Evolutionary conservation across 2,113 vertebrate species (phyloP).

Genomic region (Serinus canaria): DNA sequence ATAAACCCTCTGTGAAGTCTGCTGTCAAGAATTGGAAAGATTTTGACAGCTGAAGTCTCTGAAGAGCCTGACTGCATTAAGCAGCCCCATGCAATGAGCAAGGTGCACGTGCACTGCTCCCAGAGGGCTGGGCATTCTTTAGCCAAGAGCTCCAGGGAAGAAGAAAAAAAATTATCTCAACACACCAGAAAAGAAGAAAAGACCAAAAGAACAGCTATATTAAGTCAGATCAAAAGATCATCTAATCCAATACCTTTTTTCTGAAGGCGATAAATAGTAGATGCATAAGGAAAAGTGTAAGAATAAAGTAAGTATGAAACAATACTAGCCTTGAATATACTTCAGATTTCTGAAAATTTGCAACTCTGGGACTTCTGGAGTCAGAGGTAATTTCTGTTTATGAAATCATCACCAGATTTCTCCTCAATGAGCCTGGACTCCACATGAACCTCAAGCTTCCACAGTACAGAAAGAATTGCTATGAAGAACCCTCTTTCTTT

Average conservation of each 20-base stretch:
- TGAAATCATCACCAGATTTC: neutral
- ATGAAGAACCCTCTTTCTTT: neutral
- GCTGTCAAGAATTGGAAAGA: neutral
- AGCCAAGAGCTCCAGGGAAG: neutral
- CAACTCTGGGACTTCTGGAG: neutral
- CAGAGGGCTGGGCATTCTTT: neutral
- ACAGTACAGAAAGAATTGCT: neutral
- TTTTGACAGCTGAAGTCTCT: slow-evolving; percentile 50
- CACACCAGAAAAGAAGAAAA: neutral
- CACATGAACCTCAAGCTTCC: neutral
- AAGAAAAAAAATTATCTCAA: neutral
- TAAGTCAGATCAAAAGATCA: neutral
- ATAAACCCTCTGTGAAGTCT: neutral
- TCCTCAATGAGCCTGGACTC: neutral
- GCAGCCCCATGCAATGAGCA: neutral
- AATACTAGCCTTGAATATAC: neutral
- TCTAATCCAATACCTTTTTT: neutral
- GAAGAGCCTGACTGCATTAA: slow-evolving; percentile 26
- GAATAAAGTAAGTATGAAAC: neutral
- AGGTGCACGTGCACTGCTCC: neutral
- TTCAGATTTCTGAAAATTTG: neutral
- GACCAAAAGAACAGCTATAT: neutral
- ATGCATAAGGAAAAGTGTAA: neutral
- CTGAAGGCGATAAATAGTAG: neutral
- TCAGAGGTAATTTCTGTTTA: neutral